Evolutionary conservation across 2,888 invertebrate genomes (phyloP).

Genomic region (Pseudolycoriella hygida): DNA sequence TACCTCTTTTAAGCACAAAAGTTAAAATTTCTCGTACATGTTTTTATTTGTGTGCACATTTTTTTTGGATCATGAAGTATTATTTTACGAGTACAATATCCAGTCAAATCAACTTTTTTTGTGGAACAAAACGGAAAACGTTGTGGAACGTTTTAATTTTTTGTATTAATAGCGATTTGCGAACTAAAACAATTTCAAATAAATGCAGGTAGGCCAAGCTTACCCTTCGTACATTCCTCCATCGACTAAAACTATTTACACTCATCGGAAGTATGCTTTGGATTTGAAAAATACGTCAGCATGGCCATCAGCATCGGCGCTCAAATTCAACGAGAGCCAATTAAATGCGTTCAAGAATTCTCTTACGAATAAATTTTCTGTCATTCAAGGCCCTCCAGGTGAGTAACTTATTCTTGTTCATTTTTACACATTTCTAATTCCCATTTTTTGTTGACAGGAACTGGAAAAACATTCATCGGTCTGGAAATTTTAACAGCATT

Average conservation of each 20-base stretch:
- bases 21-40: too few relatives aligned
- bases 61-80: too few relatives aligned
- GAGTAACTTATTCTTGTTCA: not conserved
- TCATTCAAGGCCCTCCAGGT: slow-evolving; percentile 57
- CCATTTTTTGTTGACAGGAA: slow-evolving; percentile 39
- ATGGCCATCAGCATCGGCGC: slow-evolving; percentile 31
- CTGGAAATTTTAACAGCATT: slow-evolving; percentile 52
- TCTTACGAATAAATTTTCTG: slow-evolving; percentile 48
- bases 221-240: slow-evolving; percentile 26
- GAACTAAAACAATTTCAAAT: not conserved
- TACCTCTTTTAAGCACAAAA: too few relatives aligned
- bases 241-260: slow-evolving; percentile 11
- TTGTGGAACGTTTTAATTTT: too few relatives aligned
- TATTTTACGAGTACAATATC: too few relatives aligned
- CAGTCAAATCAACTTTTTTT: too few relatives aligned
- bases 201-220: slow-evolving; percentile 10
- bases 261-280: slow-evolving; percentile 15
- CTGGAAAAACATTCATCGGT: slow-evolving; percentile 70
- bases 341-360: slow-evolving; percentile 46
- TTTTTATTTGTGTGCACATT: too few relatives aligned
- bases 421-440: not conserved
- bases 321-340: slow-evolving; percentile 48
- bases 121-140: too few relatives aligned
- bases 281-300: slow-evolving; percentile 12
- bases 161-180: not conserved